Base-by-base conservation (phyloP, 2,888 invertebrate species). In the Tetramorium bicarinatum region DNA sequence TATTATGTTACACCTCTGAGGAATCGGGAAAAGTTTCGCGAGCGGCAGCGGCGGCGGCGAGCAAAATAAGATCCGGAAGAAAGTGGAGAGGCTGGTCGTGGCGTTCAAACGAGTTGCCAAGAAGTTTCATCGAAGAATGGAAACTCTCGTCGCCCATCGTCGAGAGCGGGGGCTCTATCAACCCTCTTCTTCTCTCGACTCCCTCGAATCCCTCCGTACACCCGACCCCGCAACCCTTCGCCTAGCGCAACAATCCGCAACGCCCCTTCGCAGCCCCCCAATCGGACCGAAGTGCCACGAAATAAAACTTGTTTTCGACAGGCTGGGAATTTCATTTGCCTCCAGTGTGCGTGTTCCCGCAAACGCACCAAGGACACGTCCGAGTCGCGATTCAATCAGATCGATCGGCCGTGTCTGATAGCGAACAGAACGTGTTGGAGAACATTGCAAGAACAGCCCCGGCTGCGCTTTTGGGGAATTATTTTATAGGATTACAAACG, bases 31-130 rank as follows among this genome's bases (percentile, higher is more conserved):
- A 85, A 82, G 82, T 90, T 88, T 81, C 69, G 81, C 85, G 88
- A 88, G 85, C 82, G 67, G 72, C 47, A 47, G 59, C 21, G 84
- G 71, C 59, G 79, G 81, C 83, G 67, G 64, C 69, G 83, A 41
- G 85, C 89, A 82, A 83, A 87, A 89, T 84, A 84, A 85, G 83
- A 80, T 75, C 67, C 75, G 81, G 82, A 87, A 84, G 80, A 88
- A 84, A 89, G 86, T 67, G 61, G 86, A 83, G 85, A 87, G 84
- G 86, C 85, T 84, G 89, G 87, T 85, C 87, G 89, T 90, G 89
- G 90, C 87, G 92, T 91, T 91, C 90, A 88, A 92, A 93, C 92
- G 93, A 93, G 93, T 93, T 93, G 91, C 87, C 87, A 85, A 85
- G 90, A 93, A 93, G 88, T 92, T 92, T 88, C 67, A 89, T 82